phyloP scores from a whole-genome alignment of 2,888 invertebrate species.

The Agrochola macilenta region DNA sequence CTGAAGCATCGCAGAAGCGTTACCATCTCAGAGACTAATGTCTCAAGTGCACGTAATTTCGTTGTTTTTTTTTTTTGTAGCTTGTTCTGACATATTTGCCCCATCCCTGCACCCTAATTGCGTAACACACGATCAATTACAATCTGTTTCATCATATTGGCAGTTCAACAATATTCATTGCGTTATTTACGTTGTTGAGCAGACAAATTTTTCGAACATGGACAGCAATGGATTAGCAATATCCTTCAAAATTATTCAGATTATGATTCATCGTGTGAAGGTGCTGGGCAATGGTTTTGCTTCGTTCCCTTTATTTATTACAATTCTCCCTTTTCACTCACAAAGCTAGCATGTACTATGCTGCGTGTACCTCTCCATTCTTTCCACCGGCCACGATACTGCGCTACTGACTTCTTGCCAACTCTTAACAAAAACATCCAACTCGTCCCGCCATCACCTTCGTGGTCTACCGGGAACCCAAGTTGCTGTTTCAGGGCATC shows the following conservation, averaged over 20 bases:
- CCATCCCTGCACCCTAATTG: not conserved
- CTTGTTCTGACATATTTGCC: no score
- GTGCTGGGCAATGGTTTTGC: not conserved
- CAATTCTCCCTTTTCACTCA: not conserved
- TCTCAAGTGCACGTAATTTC: not conserved
- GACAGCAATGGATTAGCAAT: no score
- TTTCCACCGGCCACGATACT: not conserved
- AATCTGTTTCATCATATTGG: no score
- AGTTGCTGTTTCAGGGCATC: not conserved
- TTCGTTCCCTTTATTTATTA: not conserved
- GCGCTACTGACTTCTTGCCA: not conserved
- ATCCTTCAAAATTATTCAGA: no score
- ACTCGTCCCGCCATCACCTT: not conserved
- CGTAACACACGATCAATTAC: no score
- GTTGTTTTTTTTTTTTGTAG: not conserved
- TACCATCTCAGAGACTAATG: not conserved
- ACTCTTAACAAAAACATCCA: not conserved
- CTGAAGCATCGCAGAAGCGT: not conserved
- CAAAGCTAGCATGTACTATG: not conserved
- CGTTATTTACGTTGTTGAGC: no score
- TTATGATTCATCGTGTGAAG: no score
- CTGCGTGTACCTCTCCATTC: not conserved
- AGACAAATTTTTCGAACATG: no score
- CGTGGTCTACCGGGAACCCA: not conserved
- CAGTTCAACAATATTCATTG: no score